Percentiles rank a stretch among this genome's conserved stretches.
Conservation (phyloP, 1,140 invertebrate species). For the Planococcus citri region DNA sequence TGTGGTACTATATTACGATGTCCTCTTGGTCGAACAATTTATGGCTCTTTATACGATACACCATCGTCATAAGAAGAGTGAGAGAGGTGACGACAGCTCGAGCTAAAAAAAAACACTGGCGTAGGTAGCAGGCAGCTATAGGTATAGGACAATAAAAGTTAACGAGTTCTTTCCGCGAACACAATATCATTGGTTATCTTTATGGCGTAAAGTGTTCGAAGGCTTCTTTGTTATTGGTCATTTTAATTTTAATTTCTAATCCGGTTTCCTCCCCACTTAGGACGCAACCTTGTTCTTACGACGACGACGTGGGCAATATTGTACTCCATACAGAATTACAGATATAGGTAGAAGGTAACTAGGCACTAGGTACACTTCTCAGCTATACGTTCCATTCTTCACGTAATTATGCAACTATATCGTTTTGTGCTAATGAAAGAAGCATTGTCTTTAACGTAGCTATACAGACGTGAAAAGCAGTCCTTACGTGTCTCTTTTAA, state of each 20-base stretch:
- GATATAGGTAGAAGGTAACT: too few species aligned
- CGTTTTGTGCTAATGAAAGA: conserved; percentile 7
- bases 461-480: too few species aligned
- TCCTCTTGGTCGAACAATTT: too few species aligned
- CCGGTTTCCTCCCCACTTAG: neutral
- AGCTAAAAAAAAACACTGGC: neutral
- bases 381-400: too few species aligned
- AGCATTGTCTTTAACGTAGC: conserved; percentile 2
- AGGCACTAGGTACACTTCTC: too few species aligned
- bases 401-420: neutral
- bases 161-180: conserved; percentile 6
- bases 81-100: too few species aligned
- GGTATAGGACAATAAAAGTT: neutral
- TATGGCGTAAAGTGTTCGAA: neutral
- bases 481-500: too few species aligned
- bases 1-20: too few species aligned
- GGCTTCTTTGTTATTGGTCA: conserved; percentile 10
- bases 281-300: neutral
- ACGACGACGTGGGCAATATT: neutral
- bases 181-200: neutral
- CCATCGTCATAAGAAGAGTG: too few species aligned
- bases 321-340: too few species aligned
- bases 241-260: conserved; percentile 11
- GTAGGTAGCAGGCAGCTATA: too few species aligned
- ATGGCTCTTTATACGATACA: too few species aligned